These are phyloP conservation scores for Ganaspis sp. DNA, from an alignment of 1,140 invertebrate species.

Conservation along the genomic window DNA sequence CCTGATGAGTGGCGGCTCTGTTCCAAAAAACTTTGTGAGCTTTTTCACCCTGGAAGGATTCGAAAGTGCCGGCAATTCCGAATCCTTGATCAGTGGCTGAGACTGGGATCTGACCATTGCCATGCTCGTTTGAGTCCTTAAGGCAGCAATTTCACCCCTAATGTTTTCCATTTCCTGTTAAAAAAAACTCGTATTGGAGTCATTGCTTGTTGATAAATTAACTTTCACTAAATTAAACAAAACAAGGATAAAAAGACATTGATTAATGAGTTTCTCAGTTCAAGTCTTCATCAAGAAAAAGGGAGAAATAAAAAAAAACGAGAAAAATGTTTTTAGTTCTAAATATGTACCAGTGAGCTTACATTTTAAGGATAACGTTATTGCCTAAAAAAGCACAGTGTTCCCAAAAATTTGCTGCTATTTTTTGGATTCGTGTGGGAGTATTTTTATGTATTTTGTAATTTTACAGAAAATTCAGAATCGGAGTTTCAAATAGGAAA, in stretches of 20 bases:
- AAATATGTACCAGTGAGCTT: too few relatives aligned
- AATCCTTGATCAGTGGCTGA: conserved; percentile 72
- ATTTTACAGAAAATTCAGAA: too few relatives aligned
- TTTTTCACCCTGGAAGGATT: conserved; percentile 91
- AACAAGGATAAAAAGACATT: background rate
- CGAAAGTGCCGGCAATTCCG: conserved; percentile 82
- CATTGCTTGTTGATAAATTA: background rate
- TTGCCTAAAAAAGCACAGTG: too few relatives aligned
- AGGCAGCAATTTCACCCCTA: conserved; percentile 87
- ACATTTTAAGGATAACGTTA: too few relatives aligned
- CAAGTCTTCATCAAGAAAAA: too few relatives aligned
- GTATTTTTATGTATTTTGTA: too few relatives aligned
- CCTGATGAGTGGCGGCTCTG: conserved; percentile 92
- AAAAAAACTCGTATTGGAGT: conserved; percentile 57
- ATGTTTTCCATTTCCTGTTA: conserved; percentile 91
- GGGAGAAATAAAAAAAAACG: too few relatives aligned
- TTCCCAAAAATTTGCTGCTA: too few relatives aligned
- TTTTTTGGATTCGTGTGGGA: too few relatives aligned
- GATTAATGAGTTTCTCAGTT: background rate
- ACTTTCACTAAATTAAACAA: background rate
- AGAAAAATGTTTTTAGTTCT: too few relatives aligned
- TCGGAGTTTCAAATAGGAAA: too few relatives aligned
- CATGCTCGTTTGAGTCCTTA: conserved; percentile 83
- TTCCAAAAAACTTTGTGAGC: conserved; percentile 94
- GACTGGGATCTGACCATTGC: conserved; percentile 78